A percentile compares a stretch with the other conserved stretches of the same genome.
Conservation (phyloP, 2,888 invertebrate genomes). For the Oxycera nigricornis region DNA sequence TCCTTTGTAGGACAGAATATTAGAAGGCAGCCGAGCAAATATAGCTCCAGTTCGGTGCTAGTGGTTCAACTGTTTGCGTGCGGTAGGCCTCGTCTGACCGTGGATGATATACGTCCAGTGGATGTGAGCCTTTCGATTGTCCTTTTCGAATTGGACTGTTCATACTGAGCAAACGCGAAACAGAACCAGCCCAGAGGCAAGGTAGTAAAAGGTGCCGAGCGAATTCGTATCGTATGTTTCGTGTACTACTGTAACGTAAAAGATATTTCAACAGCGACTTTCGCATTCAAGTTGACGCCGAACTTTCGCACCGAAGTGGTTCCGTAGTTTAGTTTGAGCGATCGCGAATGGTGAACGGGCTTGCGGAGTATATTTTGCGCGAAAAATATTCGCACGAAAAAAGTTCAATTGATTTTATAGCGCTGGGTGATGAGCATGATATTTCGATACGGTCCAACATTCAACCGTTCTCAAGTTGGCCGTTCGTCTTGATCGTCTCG, state of each 20-base stretch:
- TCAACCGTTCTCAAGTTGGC: too few species aligned
- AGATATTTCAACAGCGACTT: neutral
- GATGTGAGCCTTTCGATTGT: neutral
- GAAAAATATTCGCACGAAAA: too few species aligned
- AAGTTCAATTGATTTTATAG: too few species aligned
- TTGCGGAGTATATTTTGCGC: neutral
- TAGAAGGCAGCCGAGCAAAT: neutral
- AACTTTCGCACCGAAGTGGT: neutral
- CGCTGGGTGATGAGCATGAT: too few species aligned
- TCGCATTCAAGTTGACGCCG: neutral
- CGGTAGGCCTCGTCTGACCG: neutral
- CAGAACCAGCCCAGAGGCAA: neutral
- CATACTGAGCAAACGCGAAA: constrained; percentile 2
- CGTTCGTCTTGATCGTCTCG: too few species aligned
- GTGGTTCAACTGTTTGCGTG: neutral
- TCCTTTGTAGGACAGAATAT: neutral
- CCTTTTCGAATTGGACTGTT: neutral
- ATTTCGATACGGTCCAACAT: too few species aligned
- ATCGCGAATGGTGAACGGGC: neutral
- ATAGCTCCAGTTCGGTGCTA: neutral
- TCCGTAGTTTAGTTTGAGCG: neutral
- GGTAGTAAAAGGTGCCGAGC: neutral
- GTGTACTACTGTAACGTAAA: neutral
- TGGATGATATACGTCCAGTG: neutral
- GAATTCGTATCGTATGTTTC: neutral